Percentiles rank a stretch among this genome's conserved stretches.
Conservation (phyloP, 1,140 invertebrate genomes). For the Dreissena rostriformis region DNA sequence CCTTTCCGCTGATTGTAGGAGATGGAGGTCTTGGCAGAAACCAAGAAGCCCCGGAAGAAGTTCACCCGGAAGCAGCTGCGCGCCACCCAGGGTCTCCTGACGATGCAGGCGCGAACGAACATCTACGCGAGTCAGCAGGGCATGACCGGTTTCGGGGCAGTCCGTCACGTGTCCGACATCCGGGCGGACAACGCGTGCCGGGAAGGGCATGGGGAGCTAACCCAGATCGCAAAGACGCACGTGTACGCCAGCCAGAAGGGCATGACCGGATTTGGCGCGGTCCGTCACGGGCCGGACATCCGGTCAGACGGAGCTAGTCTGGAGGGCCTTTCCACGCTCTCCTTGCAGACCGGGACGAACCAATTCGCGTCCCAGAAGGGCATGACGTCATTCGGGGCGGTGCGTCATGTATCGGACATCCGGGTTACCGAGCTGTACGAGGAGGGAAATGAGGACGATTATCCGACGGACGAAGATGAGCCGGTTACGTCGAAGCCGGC, state of each 20-base stretch:
- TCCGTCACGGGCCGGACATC: conserved; percentile 42
- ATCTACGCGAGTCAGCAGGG: conserved; percentile 84
- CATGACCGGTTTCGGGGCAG: conserved; percentile 70
- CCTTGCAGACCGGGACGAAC: conserved; percentile 95
- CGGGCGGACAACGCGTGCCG: conserved; percentile 30
- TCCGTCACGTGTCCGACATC: conserved; percentile 72
- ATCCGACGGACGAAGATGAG: conserved; percentile 50
- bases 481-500: conserved; percentile 18
- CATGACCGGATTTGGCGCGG: conserved; percentile 42
- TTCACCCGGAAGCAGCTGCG: conserved; percentile 44
- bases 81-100: conserved; percentile 90
- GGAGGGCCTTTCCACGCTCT: conserved; percentile 90
- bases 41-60: conserved; percentile 27
- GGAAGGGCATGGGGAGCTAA: conserved; percentile 32
- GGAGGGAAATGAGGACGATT: conserved; percentile 46
- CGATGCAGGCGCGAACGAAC: conserved; percentile 95
- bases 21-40: conserved; percentile 2
- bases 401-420: conserved; percentile 72
- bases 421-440: conserved; percentile 60
- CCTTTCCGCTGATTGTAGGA: conserved; percentile 13
- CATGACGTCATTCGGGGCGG: conserved; percentile 69
- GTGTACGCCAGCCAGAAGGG: conserved; percentile 41
- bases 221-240: conserved; percentile 34
- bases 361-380: conserved; percentile 84
- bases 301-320: conserved; percentile 61